phyloP scores from a whole-genome alignment of 92 coral and sea anemone species.

The Scolanthus callimorphus region DNA sequence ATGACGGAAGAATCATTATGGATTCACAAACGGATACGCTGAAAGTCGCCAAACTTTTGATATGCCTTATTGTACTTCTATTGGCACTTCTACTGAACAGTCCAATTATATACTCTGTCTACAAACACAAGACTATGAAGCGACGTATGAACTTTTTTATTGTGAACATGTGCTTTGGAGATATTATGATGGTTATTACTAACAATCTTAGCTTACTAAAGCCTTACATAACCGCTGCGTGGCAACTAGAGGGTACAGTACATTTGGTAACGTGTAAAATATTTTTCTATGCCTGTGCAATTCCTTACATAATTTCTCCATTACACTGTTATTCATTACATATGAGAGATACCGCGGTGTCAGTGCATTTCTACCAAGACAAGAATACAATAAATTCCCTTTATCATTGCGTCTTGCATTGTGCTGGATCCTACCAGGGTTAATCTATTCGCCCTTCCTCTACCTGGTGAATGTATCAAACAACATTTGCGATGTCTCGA shows the following conservation, averaged over 20 bases:
- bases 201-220: slow-evolving; percentile 8
- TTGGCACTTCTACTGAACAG: background rate
- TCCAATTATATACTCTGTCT: slow-evolving; percentile 6
- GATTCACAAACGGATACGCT: too few species aligned
- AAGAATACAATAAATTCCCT: background rate
- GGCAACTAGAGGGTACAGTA: slow-evolving; percentile 18
- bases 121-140: background rate
- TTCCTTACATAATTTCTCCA: slow-evolving; percentile 15
- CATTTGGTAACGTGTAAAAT: slow-evolving; percentile 17
- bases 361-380: background rate
- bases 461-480: background rate
- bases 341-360: slow-evolving; percentile 26
- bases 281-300: slow-evolving; percentile 5
- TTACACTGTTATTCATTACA: slow-evolving; percentile 25
- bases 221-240: slow-evolving; percentile 14
- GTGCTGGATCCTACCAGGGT: background rate
- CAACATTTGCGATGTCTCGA: background rate
- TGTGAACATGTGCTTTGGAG: background rate
- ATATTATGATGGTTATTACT: slow-evolving; percentile 1
- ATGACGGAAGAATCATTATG: too few species aligned
- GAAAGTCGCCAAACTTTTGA: too few species aligned
- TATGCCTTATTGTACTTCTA: background rate
- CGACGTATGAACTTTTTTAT: background rate
- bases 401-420: background rate
- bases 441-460: background rate